Base-by-base conservation (phyloP, 2,797 vertebrate genomes). In the Lerista edwardsae region DNA sequence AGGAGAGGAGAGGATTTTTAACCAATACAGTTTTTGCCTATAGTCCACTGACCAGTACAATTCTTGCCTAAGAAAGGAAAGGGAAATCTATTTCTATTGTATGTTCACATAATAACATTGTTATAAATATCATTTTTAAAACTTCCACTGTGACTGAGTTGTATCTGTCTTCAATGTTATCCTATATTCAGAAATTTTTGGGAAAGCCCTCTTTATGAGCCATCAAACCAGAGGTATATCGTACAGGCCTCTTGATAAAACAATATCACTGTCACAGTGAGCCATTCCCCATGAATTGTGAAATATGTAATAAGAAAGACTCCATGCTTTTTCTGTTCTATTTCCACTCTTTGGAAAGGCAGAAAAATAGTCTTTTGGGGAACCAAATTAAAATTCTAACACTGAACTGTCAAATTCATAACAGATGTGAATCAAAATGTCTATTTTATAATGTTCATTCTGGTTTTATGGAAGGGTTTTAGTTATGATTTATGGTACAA, bases 51-150 rank as follows among this genome's bases (percentile, higher is more conserved):
- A 41, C 8, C 12, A 31, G 34, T 57, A n/a, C 10, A 39, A 41
- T 27, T 65, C 23, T 31, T 65, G 4, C 34, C 36, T 79, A 41
- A 39, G 27, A 31, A 65, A 57, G 39, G 34, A 23, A 68, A 74
- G 80, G n/a, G 31, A 74, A 34, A 31, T 19, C 61, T 14, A 51
- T 74, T 78, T 47, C 73, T 67, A 59, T 72, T 78, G 36, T 23
- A 78, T 74, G 68, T 14, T 67, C 31, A 68, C 71, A 68, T 79
- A 83, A 86, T 83, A 67, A 59, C 36, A 19, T 55, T 2, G 21
- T 86, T 73, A 74, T 73, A 82, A 82, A 86, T 75, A 64, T 82
- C 80, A 62, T 62, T 71, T 62, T 82, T 62, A 47, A 82, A 64
- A 77, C 19, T 77, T 51, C 73, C 41, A 64, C 3, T 51, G 41